Conservation (phyloP, 2,797 vertebrate genomes). For the Pipistrellus kuhlii region DNA sequence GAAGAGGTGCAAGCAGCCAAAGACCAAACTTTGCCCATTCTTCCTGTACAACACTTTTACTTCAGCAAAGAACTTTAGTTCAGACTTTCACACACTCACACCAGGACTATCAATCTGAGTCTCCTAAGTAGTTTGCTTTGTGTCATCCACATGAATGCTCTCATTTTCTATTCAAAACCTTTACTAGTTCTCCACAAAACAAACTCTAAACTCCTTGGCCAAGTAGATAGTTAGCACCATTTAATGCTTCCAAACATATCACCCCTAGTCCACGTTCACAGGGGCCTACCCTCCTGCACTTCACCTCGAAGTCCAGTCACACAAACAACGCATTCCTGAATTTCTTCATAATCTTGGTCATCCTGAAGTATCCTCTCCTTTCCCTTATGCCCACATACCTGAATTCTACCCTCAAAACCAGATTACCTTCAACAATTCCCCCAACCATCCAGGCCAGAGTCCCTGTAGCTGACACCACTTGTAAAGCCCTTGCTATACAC, state of each 20-base stretch:
- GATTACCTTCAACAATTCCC: not conserved
- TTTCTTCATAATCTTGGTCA: not conserved
- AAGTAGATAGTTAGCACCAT: not conserved
- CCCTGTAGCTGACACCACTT: not conserved
- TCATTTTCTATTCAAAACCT: conserved; percentile 18
- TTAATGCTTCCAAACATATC: not conserved
- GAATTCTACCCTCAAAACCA: not conserved
- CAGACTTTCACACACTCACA: not conserved
- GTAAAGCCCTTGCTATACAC: not conserved
- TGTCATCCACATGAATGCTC: not conserved
- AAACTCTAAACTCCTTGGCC: conserved; percentile 2
- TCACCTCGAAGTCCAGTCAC: not conserved
- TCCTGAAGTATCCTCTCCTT: not conserved
- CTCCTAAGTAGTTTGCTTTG: not conserved
- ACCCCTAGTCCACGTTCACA: not conserved
- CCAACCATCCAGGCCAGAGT: not conserved
- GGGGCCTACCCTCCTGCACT: not conserved
- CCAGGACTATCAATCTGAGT: not conserved
- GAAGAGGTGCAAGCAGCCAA: not conserved
- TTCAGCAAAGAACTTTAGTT: conserved; percentile 11
- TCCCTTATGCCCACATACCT: not conserved
- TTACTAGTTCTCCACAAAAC: not conserved
- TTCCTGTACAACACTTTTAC: not conserved
- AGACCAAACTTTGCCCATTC: not conserved
- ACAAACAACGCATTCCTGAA: not conserved